A percentile compares a stretch with the other conserved stretches of the same genome.
These are phyloP conservation scores for Galbula dea DNA, from an alignment of 2,113 vertebrate species.

Conservation along the genomic window DNA sequence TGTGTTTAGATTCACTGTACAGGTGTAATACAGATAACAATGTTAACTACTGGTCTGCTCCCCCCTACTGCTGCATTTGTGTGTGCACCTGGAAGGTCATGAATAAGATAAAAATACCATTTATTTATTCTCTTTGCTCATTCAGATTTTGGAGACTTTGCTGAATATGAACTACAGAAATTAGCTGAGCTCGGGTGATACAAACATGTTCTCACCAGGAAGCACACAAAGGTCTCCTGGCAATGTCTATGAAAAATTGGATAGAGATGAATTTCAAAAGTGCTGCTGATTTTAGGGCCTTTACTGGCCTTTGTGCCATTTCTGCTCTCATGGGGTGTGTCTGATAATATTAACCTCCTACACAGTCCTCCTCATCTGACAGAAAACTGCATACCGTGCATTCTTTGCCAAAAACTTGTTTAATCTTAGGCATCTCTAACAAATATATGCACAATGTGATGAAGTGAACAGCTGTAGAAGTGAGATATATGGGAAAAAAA, in stretches of 20 bases:
- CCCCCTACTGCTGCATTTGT: neutral
- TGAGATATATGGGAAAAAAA: neutral
- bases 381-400: neutral
- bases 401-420: slow-evolving; percentile 8
- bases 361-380: neutral
- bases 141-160: neutral
- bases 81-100: neutral
- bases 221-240: neutral
- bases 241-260: neutral
- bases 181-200: neutral
- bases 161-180: neutral
- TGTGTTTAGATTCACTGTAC: neutral
- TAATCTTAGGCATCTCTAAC: slow-evolving; percentile 1
- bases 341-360: neutral
- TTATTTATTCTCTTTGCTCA: neutral
- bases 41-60: neutral
- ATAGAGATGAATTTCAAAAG: neutral
- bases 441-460: neutral
- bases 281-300: neutral
- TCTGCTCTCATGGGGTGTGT: neutral
- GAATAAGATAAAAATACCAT: neutral
- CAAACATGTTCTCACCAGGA: neutral
- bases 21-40: neutral
- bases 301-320: neutral
- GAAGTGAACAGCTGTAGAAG: neutral